Percentiles rank a stretch among this genome's conserved stretches.
These are phyloP conservation scores for Hypomesus transpacificus DNA, from an alignment of 2,113 vertebrate genomes.

Conservation along the genomic window DNA sequence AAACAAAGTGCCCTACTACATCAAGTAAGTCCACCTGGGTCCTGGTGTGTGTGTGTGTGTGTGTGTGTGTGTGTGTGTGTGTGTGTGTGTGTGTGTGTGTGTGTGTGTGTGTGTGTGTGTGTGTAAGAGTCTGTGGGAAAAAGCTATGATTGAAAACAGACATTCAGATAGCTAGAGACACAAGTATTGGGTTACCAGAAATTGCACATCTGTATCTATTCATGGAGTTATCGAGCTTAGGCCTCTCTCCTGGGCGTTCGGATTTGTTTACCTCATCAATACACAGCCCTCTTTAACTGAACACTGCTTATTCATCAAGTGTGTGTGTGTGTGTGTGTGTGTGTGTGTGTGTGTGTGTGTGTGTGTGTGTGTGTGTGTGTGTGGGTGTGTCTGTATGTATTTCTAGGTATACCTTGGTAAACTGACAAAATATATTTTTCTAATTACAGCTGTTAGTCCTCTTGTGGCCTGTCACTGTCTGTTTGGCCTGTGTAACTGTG, in stretches of 20 bases:
- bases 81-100: background rate
- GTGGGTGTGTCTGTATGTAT: background rate
- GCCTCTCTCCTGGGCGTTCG: too few relatives aligned
- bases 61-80: too few relatives aligned
- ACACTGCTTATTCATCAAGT: background rate
- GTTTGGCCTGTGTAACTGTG: background rate
- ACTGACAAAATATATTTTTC: too few relatives aligned
- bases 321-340: background rate
- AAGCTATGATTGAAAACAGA: too few relatives aligned
- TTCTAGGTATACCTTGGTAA: too few relatives aligned
- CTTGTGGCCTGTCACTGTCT: background rate
- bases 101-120: background rate
- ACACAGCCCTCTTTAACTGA: too few relatives aligned
- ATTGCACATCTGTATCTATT: too few relatives aligned
- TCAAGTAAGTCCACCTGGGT: slow-evolving; percentile 84
- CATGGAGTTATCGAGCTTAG: too few relatives aligned
- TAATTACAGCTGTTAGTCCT: background rate
- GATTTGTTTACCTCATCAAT: too few relatives aligned
- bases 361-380: background rate
- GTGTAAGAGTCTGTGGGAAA: background rate
- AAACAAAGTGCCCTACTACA: slow-evolving; percentile 99
- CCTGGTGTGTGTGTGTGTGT: background rate
- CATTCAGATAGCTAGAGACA: too few relatives aligned
- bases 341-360: background rate
- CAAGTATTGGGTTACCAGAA: too few relatives aligned